Conservation (phyloP, 37 sponge, comb jelly and placozoan genomes). For the Dysidea cf. avara region DNA sequence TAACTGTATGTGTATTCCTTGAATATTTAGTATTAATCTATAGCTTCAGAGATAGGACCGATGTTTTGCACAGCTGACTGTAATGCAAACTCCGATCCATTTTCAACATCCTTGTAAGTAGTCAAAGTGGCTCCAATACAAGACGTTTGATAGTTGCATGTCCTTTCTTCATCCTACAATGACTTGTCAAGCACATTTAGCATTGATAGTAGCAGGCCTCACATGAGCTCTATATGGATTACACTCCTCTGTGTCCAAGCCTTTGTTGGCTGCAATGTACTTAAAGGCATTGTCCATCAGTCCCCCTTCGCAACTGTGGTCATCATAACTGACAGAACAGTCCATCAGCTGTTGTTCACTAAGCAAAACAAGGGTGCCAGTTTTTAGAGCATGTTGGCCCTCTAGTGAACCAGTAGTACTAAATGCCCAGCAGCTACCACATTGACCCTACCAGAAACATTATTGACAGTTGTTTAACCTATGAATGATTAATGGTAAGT, state of each 20-base stretch:
- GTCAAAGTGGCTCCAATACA: constrained; percentile 42
- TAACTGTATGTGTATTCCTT: not conserved
- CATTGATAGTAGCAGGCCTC: not conserved
- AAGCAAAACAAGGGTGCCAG: not conserved
- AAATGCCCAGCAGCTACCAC: not conserved
- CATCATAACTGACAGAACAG: constrained; percentile 12
- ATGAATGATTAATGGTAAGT: too few species aligned
- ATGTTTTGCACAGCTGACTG: too few species aligned
- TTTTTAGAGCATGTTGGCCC: constrained; percentile 8
- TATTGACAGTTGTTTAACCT: too few species aligned
- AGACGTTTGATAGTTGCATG: constrained; percentile 16
- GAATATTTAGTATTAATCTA: too few species aligned
- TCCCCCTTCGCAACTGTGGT: constrained; percentile 31
- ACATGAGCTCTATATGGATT: constrained; percentile 6
- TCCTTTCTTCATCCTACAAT: constrained; percentile 22
- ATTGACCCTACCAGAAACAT: too few species aligned
- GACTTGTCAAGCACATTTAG: not conserved
- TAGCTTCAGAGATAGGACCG: too few species aligned
- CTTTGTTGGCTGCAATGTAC: constrained; percentile 10
- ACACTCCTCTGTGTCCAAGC: not conserved
- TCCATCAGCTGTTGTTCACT: constrained; percentile 38
- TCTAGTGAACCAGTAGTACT: too few species aligned
- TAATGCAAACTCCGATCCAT: constrained; percentile 35
- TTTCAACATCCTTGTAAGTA: constrained; percentile 24
- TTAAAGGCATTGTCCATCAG: constrained; percentile 4